Base-by-base conservation (phyloP, 2,113 vertebrate genomes). In the Talpa occidentalis region DNA sequence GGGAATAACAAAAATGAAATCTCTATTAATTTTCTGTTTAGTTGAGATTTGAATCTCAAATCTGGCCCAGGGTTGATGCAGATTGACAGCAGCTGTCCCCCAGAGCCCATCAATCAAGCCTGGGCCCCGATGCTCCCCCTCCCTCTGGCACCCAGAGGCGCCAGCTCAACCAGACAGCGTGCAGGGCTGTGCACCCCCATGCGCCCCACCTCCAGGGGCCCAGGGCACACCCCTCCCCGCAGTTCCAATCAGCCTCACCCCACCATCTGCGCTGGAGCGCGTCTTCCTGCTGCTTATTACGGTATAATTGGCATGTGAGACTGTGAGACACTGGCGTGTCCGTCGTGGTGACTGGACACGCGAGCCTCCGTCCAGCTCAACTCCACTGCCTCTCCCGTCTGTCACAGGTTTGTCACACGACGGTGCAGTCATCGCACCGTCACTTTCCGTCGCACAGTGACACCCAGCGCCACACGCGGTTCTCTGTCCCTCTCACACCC, bases 1-100 rank as follows among this genome's bases (percentile, higher is more conserved):
- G 83, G 97, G 98, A 96, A 95, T 30, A 88, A 82, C 42, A 90
- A 96, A 96, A 97, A 97, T 67, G 95, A 97, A 95, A 97, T 96
- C 94, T 84, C 91, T 95, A 90, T 95, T 96, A 90, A 94, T 97
- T 93, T 98, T 97, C 94, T 97, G 93, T 97, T 97, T 97, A 92
- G 96, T 92, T 64, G 32, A 40, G 89, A 98, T 97, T 90, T 97
- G 94, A 97, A 97, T 98, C 97, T 97, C 96, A 93, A 96, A 97
- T 97, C 90, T 96, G 88, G 93, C 94, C 90, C 79, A n/a, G n/a
- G 2, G 40, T 81, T 93, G 96, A 93, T 82, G 94, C 88, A 74
- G 96, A 96, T 78, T 92, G 95, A 92, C 77, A 72, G 88, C 77
- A 24, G 93, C 69, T 78, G 72, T 94, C 93, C 93, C 88, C 86